Evolutionary conservation across 2,113 vertebrate species (phyloP).

Genomic region (Colistium nudipinnis): DNA sequence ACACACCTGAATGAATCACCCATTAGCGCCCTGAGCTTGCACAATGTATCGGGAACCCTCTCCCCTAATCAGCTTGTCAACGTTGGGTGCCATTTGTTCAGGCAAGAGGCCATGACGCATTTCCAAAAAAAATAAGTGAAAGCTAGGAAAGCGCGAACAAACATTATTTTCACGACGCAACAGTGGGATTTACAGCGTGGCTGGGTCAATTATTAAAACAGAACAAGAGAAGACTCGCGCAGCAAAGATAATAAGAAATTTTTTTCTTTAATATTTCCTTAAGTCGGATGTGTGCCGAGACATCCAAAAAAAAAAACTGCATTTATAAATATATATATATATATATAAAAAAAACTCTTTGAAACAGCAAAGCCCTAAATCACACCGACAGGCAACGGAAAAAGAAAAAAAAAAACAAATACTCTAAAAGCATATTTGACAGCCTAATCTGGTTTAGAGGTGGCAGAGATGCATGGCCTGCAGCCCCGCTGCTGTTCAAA

Average conservation of each 20-base stretch:
- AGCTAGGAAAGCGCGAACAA: background rate
- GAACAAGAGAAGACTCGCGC: background rate
- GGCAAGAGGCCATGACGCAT: slow-evolving; percentile 1
- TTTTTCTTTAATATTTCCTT: background rate
- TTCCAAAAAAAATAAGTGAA: background rate
- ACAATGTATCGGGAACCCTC: slow-evolving; percentile 57
- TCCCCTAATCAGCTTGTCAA: slow-evolving; percentile 55
- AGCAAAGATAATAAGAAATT: slow-evolving; percentile 13
- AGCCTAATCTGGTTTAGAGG: slow-evolving; percentile 66
- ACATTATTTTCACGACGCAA: background rate
- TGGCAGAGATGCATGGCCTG: slow-evolving; percentile 61
- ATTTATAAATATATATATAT: too few relatives aligned
- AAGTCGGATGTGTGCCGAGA: slow-evolving; percentile 5
- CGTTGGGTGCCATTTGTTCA: slow-evolving; percentile 51
- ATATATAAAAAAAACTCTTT: slow-evolving; percentile 21
- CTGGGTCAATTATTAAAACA: background rate
- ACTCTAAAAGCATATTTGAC: slow-evolving; percentile 59
- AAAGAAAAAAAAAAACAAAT: slow-evolving; percentile 25
- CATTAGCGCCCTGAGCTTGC: slow-evolving; percentile 55
- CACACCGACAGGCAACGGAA: slow-evolving; percentile 18
- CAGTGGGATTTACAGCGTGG: background rate
- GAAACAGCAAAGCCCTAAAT: slow-evolving; percentile 48
- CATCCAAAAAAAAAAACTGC: too few relatives aligned
- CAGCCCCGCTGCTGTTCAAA: slow-evolving; percentile 49
- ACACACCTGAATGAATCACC: slow-evolving; percentile 47